Evolutionary conservation across 1,140 invertebrate genomes (phyloP), one percentile per base, ranked within the genome.

Genomic region (Nasonia vitripennis): DNA sequence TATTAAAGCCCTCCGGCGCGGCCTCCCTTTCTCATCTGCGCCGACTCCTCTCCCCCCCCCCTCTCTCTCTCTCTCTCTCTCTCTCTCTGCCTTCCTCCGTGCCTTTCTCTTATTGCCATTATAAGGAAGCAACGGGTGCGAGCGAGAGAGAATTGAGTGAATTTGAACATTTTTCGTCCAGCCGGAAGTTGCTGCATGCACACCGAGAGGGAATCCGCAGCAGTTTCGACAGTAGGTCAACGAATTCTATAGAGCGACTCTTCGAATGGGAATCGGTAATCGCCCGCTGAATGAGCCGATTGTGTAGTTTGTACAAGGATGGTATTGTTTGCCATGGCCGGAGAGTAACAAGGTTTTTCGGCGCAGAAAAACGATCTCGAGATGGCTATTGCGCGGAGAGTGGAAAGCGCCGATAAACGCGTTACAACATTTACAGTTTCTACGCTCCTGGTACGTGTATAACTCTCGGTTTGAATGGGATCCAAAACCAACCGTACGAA

Each of bases 21-120:
- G 17, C 17, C 55, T 71, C 68, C 68, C 68, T 71, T 71, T 71
- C 68, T 31, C 31, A 71, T 71, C 31, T n/a, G 27, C 10, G 27
- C 37, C 37, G 23, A 27, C 68, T 70, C 68, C 23, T 70, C 68
- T 10, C 23, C 68, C 2, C 7, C 5, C 34, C 5, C 34, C 5
- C 34, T 37, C 34, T 37, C 34, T 37, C 34, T 37, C 34, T 37
- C 48, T 62, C 48, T 67, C 6, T 70, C n/a, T 4, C 75, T 17
- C 75, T n/a, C 5, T 71, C n/a, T 17, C 48, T 12, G 9, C 41
- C 45, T 11, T 51, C 51, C 45, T 78, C 37, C 11, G 0, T 41
- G 17, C 45, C 75, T 55, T 55, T 78, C 75, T 78, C 75, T 78
- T 55, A 67, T 80, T 80, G 62, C 78, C 17, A 70, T 80, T 80